A percentile compares a stretch with the other conserved stretches of the same genome.
Conservation (phyloP, 2,113 vertebrate genomes). For the Cheilinus undulatus region DNA sequence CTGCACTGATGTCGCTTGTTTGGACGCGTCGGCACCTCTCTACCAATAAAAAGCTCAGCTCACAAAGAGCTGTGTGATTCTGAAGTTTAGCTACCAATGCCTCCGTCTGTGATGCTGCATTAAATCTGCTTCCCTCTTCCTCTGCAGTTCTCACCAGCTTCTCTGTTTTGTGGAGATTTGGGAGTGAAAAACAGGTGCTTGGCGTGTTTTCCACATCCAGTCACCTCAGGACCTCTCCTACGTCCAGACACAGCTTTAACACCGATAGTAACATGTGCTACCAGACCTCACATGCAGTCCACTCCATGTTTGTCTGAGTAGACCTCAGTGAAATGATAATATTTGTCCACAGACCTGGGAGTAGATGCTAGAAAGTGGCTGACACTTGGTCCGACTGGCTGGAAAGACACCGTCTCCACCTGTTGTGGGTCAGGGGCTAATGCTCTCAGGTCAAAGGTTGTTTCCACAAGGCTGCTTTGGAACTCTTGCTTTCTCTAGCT, state of each 20-base stretch:
- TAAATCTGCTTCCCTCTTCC: constrained; percentile 8
- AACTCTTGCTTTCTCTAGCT: constrained; percentile 76
- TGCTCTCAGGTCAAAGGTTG: constrained; percentile 82
- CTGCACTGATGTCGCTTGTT: too few species aligned
- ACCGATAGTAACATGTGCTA: constrained; percentile 73
- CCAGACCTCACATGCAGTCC: constrained; percentile 82
- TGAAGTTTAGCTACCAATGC: too few species aligned
- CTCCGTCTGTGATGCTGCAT: too few species aligned
- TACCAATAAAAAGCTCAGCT: too few species aligned
- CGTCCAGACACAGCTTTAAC: constrained; percentile 80
- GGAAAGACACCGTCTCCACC: constrained; percentile 83
- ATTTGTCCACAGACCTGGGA: constrained; percentile 79
- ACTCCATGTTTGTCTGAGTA: constrained; percentile 69
- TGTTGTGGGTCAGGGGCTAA: constrained; percentile 85
- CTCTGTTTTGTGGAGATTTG: constrained; percentile 22
- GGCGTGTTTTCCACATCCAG: constrained; percentile 70
- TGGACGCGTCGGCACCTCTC: too few species aligned
- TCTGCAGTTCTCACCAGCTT: constrained; percentile 10
- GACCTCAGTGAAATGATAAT: constrained; percentile 83
- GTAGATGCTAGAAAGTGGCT: constrained; percentile 65
- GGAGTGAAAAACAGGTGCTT: constrained; percentile 80
- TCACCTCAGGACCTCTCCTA: constrained; percentile 63
- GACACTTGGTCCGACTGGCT: constrained; percentile 67
- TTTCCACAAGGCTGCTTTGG: constrained; percentile 76
- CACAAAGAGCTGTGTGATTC: too few species aligned